Evolutionary conservation across 2,888 invertebrate species (phyloP), one percentile per base, ranked within the genome.

Genomic region (Tuberolachnus salignus): DNA sequence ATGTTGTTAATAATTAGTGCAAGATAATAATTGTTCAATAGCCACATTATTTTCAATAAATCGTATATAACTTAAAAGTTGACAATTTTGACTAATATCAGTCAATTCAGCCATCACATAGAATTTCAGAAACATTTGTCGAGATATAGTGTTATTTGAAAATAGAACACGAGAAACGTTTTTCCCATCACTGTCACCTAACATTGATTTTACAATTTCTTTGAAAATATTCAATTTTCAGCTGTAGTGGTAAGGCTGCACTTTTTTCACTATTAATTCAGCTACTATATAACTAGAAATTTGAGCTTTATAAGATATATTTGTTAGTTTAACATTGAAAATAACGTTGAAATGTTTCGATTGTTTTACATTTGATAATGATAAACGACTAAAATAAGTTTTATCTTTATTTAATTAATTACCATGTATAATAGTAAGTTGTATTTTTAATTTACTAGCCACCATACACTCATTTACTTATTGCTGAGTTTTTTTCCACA

Each of bases 381-480:
- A 49, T 46, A 73, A 57, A 10, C 34, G 59, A 13, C 73, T 49
- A 61, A 73, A 73, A 49, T 73, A 73, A 46, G 23, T 73, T 51
- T 63, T 49, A 21, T 73, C 63, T 73, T 61, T 73, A 49, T 34
- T 51, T 34, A 21, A 44, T n/a, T 63, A 73, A 63, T 63, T 61
- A 63, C 49, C 26, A 49, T 73, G 73, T 49, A 63, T 63, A 21
- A 61, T 59, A 49, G 44, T 34, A 57, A 72, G 19, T 61, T 73
- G 61, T 19, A 23, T 73, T 57, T 26, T 72, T 57, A 69, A 53
- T 69, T 69, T 61, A 61, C n/a, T 61, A 61, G 61, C n/a, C 42
- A 42, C 61, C 86, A 88, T 82, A 88, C 89, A 80, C 84, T 84
- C 83, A 86, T n/a, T n/a, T n/a, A n/a, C n/a, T n/a, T n/a, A n/a